Conservation (phyloP, 2,113 vertebrate species). For the Rafetus swinhoei region DNA sequence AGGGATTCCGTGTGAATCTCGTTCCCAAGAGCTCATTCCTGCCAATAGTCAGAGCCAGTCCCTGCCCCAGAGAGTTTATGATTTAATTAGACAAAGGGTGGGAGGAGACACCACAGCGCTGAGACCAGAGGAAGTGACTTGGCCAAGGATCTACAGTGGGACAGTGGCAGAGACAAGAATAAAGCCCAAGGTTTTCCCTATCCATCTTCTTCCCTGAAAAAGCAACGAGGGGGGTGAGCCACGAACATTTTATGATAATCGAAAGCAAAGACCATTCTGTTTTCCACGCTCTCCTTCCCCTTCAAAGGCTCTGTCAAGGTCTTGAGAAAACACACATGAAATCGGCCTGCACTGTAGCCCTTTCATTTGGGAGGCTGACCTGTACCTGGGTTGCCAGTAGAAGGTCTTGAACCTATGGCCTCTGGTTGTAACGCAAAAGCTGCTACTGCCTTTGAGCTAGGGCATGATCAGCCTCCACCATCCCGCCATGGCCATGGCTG, state of each 20-base stretch:
- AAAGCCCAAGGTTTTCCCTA: not conserved
- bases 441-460: not conserved
- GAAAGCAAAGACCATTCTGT: not conserved
- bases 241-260: not conserved
- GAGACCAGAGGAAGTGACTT: not conserved
- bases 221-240: not conserved
- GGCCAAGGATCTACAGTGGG: not conserved
- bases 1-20: not conserved
- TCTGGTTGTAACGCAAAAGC: not conserved
- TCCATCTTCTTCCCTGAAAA: not conserved
- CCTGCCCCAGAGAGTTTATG: not conserved
- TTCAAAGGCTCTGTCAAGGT: not conserved
- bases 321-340: not conserved
- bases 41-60: not conserved
- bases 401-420: no score
- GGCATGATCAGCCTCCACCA: no score
- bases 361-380: not conserved
- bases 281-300: not conserved
- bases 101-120: not conserved
- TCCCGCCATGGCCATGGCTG: no score
- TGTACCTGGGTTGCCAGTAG: no score
- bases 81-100: not conserved
- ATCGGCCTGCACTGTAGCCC: no score
- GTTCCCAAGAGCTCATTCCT: no score
- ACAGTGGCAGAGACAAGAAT: not conserved